Evolutionary conservation across 1,140 invertebrate species (phyloP), one percentile per base, ranked within the genome.

Genomic region (Parapsyche elsis): DNA sequence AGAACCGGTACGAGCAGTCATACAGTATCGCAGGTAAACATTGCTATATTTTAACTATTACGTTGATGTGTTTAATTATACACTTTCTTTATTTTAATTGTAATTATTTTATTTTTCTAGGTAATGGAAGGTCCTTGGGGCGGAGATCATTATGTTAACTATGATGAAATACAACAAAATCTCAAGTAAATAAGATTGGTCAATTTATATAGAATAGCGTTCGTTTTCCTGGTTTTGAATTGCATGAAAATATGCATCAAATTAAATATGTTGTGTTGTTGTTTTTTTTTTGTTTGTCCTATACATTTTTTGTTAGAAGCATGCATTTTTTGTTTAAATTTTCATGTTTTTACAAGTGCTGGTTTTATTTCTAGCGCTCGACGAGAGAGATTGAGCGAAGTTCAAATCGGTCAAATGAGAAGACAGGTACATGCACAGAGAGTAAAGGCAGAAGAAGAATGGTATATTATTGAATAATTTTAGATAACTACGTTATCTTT

Each of bases 101-200:
- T 74, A 21, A 45, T 74, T 19, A 23, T 49, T 75, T 75, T 26
- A 74, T 26, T 23, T 2, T 85, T 81, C 76, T 84, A 88, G 85
- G 86, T 86, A 84, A 90, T 88, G 85, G 88, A 85, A 81, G 89
- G 84, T 86, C 90, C 85, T 85, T 91, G 85, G 91, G 92, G 84
- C 90, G 86, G 94, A 85, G 93, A 93, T 76, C 94, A 95, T 85
- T 95, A 95, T 84, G 93, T 94, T 45, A 96, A 96, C 86, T 95
- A 95, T 84, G 93, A 95, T 86, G 94, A 96, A 88, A 92, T 95
- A 85, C 94, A 95, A 86, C 93, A 93, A 83, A 94, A 94, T 86
- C 87, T 94, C 78, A 93, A 92, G 93, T 94, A 88, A 92, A 88
- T 88, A 81, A 80, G 46, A 78, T 76, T 57, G 10, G 24, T 67